phyloP scores from a whole-genome alignment of 2,888 invertebrate species.

The Stenodera caucasica region DNA sequence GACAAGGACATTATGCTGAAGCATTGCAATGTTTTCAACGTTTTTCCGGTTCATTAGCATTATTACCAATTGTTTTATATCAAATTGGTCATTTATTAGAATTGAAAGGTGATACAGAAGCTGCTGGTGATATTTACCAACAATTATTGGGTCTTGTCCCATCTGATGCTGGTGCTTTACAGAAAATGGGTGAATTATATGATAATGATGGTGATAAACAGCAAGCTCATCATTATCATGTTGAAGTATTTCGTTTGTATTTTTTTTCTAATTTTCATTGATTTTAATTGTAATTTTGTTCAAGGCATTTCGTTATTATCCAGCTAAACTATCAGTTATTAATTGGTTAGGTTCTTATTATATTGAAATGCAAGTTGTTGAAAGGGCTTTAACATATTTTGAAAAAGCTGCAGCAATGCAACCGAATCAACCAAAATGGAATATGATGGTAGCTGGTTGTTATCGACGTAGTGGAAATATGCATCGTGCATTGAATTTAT shows the following conservation, averaged over 20 bases:
- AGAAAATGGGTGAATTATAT: slow-evolving; percentile 87
- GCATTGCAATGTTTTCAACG: slow-evolving; percentile 81
- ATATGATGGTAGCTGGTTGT: slow-evolving; percentile 83
- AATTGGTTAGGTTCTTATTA: slow-evolving; percentile 90
- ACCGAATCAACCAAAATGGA: slow-evolving; percentile 81
- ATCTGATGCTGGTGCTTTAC: slow-evolving; percentile 86
- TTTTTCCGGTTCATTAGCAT: slow-evolving; percentile 60
- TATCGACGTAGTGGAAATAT: slow-evolving; percentile 76
- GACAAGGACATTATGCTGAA: slow-evolving; percentile 69
- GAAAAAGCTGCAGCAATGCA: slow-evolving; percentile 76
- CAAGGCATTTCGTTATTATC: slow-evolving; percentile 71
- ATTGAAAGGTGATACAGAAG: slow-evolving; percentile 63
- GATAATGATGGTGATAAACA: slow-evolving; percentile 89
- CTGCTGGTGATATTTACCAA: slow-evolving; percentile 68
- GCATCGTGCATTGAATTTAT: slow-evolving; percentile 71
- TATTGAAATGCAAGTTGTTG: slow-evolving; percentile 84
- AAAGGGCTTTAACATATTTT: slow-evolving; percentile 82
- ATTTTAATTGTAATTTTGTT: slow-evolving; percentile 32
- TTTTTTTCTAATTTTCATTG: background rate
- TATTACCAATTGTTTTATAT: slow-evolving; percentile 65
- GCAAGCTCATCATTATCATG: slow-evolving; percentile 82
- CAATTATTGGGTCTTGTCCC: slow-evolving; percentile 81
- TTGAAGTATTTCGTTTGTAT: slow-evolving; percentile 62
- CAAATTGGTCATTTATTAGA: slow-evolving; percentile 81
- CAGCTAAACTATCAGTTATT: slow-evolving; percentile 74